Conservation (phyloP, 2,797 vertebrate genomes). For the Lutjanus argentimaculatus region DNA sequence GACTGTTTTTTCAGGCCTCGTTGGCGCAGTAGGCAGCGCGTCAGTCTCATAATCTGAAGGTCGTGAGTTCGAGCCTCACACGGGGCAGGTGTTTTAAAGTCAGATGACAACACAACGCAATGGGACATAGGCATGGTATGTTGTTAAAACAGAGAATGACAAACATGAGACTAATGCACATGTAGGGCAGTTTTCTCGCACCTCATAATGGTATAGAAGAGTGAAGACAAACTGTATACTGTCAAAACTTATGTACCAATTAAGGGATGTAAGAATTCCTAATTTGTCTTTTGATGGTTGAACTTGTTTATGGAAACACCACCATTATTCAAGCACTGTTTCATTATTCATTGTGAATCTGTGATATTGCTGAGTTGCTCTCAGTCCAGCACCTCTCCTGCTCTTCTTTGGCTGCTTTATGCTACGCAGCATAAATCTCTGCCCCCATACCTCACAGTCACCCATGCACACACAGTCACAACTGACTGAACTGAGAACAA, state of each 20-base stretch:
- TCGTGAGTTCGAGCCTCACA: conserved; percentile 26
- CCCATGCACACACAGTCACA: background rate
- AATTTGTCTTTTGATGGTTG: too few relatives aligned
- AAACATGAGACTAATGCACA: too few relatives aligned
- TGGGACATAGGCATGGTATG: background rate
- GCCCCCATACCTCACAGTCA: background rate
- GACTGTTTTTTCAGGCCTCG: background rate
- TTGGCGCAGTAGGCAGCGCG: conserved; percentile 21
- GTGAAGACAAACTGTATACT: too few relatives aligned
- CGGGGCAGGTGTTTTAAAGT: background rate
- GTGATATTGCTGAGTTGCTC: background rate
- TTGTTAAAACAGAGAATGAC: too few relatives aligned
- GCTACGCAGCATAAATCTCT: background rate
- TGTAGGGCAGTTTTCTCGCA: too few relatives aligned
- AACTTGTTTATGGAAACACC: background rate
- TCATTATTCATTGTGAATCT: background rate
- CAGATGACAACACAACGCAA: fast-evolving
- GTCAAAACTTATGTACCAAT: too few relatives aligned
- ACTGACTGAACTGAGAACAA: background rate
- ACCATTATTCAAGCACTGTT: background rate
- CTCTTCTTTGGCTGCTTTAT: background rate
- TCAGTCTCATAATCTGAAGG: conserved; percentile 21
- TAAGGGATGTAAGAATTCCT: too few relatives aligned
- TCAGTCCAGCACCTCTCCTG: background rate
- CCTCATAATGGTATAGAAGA: too few relatives aligned